Conservation (phyloP, 2,797 vertebrate genomes). For the Parotocinclus haroldoi region DNA sequence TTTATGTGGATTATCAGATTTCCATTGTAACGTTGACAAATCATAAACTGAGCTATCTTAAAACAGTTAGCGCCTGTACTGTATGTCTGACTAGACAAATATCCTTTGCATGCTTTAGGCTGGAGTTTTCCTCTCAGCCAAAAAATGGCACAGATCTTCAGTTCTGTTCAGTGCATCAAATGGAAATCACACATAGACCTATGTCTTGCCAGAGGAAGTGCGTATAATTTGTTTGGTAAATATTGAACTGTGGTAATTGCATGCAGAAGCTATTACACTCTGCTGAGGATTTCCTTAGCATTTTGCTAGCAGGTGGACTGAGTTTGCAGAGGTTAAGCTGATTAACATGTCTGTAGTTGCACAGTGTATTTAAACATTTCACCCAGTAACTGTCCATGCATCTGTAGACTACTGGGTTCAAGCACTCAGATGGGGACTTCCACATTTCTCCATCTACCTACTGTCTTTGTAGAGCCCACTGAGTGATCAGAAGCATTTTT, state of each 20-base stretch:
- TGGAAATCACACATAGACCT: constrained; percentile 7
- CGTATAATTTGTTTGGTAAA: constrained; percentile 8
- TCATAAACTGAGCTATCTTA: no score
- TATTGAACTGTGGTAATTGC: constrained; percentile 12
- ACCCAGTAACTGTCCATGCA: background rate
- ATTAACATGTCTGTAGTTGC: constrained; percentile 11
- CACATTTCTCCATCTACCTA: background rate
- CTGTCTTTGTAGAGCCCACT: background rate
- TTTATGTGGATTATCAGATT: no score
- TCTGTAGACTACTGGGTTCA: background rate
- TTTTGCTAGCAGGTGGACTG: background rate
- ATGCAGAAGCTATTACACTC: background rate
- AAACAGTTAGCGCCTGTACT: no score
- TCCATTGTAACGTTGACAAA: no score
- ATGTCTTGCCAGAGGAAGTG: constrained; percentile 6
- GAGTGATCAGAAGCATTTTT: background rate
- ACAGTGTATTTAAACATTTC: background rate
- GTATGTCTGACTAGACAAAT: no score
- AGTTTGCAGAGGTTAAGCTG: constrained; percentile 12
- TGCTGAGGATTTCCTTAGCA: no score
- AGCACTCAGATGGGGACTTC: background rate
- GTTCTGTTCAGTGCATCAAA: no score
- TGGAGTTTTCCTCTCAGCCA: no score
- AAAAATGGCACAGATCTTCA: no score
- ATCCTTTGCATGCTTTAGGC: no score